A percentile compares a stretch with the other conserved stretches of the same genome.
These are phyloP conservation scores for Chunga burmeisteri DNA, from an alignment of 2,113 vertebrate genomes.

Conservation along the genomic window DNA sequence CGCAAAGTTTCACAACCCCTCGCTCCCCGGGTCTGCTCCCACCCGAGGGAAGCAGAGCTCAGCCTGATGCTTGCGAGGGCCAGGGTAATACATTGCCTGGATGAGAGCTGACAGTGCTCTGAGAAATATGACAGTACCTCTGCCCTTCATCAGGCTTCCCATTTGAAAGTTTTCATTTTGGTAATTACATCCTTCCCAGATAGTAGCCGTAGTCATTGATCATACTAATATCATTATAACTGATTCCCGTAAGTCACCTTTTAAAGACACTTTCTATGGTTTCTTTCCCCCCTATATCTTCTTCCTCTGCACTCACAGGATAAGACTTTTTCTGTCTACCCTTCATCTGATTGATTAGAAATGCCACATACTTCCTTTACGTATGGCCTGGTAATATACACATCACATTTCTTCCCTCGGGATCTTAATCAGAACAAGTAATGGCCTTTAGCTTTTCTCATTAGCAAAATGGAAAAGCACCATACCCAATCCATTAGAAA, in stretches of 20 bases:
- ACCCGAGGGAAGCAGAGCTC: not conserved
- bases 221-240: slow-evolving; percentile 58
- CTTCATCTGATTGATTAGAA: slow-evolving; percentile 41
- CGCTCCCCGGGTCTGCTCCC: not conserved
- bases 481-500: slow-evolving; percentile 83
- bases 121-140: slow-evolving; percentile 49
- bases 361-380: slow-evolving; percentile 44
- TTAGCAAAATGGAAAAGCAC: slow-evolving; percentile 82
- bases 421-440: slow-evolving; percentile 83
- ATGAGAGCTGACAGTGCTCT: slow-evolving; percentile 33
- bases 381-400: slow-evolving; percentile 42
- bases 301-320: slow-evolving; percentile 16
- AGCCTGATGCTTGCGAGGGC: not conserved
- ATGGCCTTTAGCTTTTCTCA: slow-evolving; percentile 86
- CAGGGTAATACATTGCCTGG: not conserved
- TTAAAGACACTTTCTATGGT: slow-evolving; percentile 42
- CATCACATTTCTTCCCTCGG: slow-evolving; percentile 59
- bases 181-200: slow-evolving; percentile 63
- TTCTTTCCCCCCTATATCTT: not conserved
- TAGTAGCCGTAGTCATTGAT: slow-evolving; percentile 33
- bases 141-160: slow-evolving; percentile 47
- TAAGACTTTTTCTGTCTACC: slow-evolving; percentile 45
- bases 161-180: slow-evolving; percentile 61
- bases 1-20: not conserved
- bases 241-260: slow-evolving; percentile 64